Conservation (phyloP, 1,140 invertebrate species). For the Apis florea region DNA sequence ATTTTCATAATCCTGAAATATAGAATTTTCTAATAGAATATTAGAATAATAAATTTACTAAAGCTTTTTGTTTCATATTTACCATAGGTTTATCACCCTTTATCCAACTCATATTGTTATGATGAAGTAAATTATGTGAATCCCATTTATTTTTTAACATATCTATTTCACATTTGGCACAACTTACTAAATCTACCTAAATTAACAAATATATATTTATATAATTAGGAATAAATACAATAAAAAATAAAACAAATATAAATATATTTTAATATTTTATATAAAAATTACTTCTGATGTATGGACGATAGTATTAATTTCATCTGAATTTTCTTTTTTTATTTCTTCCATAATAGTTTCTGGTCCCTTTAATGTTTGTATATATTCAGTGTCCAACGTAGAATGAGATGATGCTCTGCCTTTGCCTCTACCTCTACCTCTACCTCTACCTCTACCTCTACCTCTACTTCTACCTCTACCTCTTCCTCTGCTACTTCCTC, state of each 20-base stretch:
- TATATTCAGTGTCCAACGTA: constrained; percentile 41
- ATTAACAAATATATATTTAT: constrained; percentile 5
- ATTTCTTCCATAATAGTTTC: background rate
- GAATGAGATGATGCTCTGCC: constrained; percentile 15
- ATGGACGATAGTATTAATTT: background rate
- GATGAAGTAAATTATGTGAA: constrained; percentile 77
- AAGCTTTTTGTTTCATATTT: constrained; percentile 47
- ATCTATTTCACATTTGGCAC: constrained; percentile 70
- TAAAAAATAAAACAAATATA: background rate
- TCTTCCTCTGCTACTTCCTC: constrained; percentile 9
- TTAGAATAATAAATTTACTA: constrained; percentile 19
- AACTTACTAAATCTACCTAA: constrained; percentile 57
- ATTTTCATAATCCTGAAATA: constrained; percentile 75
- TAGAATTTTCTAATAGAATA: constrained; percentile 32
- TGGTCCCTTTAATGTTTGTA: constrained; percentile 28
- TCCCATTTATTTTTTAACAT: constrained; percentile 73
- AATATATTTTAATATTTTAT: constrained; percentile 5
- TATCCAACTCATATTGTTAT: constrained; percentile 80
- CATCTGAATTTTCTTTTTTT: background rate
- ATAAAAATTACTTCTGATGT: constrained; percentile 25
- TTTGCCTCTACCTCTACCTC: constrained; percentile 39
- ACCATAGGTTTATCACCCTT: constrained; percentile 74
- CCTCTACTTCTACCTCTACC: constrained; percentile 36
- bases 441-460: constrained; percentile 22
- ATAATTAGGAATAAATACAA: background rate